Evolutionary conservation across 2,888 invertebrate genomes (phyloP), one percentile per base, ranked within the genome.

Genomic region (Marronus borbonicus): DNA sequence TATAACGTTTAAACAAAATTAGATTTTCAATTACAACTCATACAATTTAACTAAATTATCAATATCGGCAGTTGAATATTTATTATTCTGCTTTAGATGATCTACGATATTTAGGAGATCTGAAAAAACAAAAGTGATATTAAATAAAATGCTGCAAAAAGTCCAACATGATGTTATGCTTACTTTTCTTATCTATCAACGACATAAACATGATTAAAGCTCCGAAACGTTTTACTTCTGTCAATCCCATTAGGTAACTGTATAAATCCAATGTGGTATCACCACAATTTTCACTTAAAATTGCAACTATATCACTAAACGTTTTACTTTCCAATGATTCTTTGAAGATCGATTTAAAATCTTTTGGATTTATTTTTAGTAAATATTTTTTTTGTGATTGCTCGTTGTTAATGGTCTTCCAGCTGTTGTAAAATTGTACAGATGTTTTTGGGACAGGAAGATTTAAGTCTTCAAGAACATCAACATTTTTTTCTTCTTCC

Each of bases 301-400:
- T 85, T 1, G 86, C 86, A 28, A 94, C 82, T 76, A 94, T 90
- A 58, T 92, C 92, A 4, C 92, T 92, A 3, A 94, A 89, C 1
- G 92, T 89, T 62, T 91, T 89, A 77, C 91, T 92, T 80, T 94
- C 94, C 79, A 95, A 87, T 0, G 93, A 92, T 82, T 93, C 92
- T 84, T 90, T 90, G 86, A 95, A 94, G 81, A 94, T 91, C 0
- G 88, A 86, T 0, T 93, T 91, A 50, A 94, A 89, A 78, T 90
- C 90, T 1, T 86, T 83, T 0, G 93, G 91, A 2, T 90, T 89
- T 83, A 94, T 91, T 72, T 84, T 79, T 79, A 91, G 92, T 80
- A 94, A 89, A 87, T 93, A 94, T 80, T 90, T 87, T 82, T 91
- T 91, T 83, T 91, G 90, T 28, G 90, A 90, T 10, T 87, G 88